A percentile compares a stretch with the other conserved stretches of the same genome.
Evolutionary conservation across 2,113 vertebrate genomes (phyloP).

Genomic region (Boulengeromyrus knoepffleri): DNA sequence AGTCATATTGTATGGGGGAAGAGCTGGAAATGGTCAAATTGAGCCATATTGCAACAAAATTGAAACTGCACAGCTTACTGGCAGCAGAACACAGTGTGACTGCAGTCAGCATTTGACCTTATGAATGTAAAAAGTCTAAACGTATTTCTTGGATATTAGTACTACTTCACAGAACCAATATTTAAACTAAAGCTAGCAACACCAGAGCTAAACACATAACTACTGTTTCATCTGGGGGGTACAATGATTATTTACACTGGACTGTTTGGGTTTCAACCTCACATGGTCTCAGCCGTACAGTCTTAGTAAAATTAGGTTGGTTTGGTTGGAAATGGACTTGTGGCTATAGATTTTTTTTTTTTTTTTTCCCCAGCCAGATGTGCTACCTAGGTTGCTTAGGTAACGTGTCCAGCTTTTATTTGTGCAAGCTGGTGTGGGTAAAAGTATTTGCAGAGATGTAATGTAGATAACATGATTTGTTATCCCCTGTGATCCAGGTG

Average conservation of each 20-base stretch:
- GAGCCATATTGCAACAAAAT: too few species aligned
- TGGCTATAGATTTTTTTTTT: not conserved
- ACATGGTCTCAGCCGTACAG: not conserved
- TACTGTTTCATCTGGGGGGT: not conserved
- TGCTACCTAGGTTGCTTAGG: not conserved
- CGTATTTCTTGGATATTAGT: too few species aligned
- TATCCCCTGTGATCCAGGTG: constrained; percentile 55
- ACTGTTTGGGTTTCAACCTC: not conserved
- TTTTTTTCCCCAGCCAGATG: not conserved
- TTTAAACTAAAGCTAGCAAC: not conserved
- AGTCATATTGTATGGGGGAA: too few species aligned
- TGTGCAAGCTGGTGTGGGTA: not conserved
- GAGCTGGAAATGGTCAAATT: too few species aligned
- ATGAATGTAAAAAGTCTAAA: too few species aligned
- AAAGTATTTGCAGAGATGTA: not conserved
- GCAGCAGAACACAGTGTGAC: too few species aligned
- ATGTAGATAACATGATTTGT: not conserved
- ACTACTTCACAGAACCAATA: not conserved
- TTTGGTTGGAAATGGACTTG: not conserved
- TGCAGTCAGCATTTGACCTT: too few species aligned
- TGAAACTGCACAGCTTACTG: too few species aligned
- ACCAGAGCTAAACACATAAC: not conserved
- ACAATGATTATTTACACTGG: not conserved
- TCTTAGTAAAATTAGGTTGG: not conserved
- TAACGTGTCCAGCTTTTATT: not conserved